Percentiles rank a stretch among this genome's conserved stretches.
Conservation (phyloP, 2,797 vertebrate species). For the Thunnus albacares region DNA sequence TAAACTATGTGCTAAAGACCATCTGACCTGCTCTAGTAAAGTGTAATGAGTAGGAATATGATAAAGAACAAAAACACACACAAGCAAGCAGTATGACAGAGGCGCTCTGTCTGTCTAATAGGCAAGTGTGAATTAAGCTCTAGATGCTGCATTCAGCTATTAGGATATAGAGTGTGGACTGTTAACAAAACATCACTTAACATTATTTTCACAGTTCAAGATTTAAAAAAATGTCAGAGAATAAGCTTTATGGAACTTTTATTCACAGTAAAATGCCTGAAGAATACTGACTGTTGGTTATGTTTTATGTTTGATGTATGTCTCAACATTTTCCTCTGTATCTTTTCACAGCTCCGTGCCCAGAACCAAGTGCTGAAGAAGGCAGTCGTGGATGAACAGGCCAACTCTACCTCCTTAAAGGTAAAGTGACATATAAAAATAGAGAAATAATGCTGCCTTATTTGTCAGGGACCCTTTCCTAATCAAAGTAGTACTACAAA, state of each 20-base stretch:
- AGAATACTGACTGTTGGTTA: not conserved
- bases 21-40: not conserved
- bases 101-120: not conserved
- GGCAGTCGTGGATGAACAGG: slow-evolving; percentile 97
- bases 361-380: slow-evolving; percentile 99
- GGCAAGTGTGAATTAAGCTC: not conserved
- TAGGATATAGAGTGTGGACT: too few relatives aligned
- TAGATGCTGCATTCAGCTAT: not conserved
- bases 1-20: not conserved
- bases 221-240: too few relatives aligned
- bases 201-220: too few relatives aligned
- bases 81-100: not conserved
- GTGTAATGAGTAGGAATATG: not conserved
- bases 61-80: not conserved
- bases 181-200: too few relatives aligned
- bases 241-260: not conserved
- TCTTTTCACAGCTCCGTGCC: slow-evolving; percentile 90
- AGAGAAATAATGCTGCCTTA: not conserved
- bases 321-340: slow-evolving; percentile 8
- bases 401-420: slow-evolving; percentile 92
- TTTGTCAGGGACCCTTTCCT: not conserved
- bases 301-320: not conserved
- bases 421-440: slow-evolving; percentile 80
- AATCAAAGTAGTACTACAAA: not conserved
- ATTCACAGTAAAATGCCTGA: not conserved